Evolutionary conservation across 92 coral and sea anemone genomes (phyloP).

Genomic region (Muricea muricata): DNA sequence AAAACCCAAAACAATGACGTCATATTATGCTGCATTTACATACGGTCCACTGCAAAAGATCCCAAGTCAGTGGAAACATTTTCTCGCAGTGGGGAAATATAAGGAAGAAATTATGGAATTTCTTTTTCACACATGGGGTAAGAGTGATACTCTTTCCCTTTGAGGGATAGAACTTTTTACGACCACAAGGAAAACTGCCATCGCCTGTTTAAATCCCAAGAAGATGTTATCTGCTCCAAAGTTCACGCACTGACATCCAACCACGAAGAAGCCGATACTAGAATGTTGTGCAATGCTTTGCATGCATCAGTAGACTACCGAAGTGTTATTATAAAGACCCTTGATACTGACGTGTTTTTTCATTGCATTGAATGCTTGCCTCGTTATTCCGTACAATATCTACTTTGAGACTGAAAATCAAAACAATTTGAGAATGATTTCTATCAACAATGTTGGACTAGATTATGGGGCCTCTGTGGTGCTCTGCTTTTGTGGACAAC

Average conservation of each 20-base stretch:
- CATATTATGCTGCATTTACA: neutral
- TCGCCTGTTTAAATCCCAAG: conserved; percentile 5
- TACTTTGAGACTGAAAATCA: conserved; percentile 40
- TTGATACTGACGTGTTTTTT: neutral
- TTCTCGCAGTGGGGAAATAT: neutral
- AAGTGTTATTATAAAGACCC: neutral
- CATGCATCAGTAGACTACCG: neutral
- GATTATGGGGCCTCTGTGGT: conserved; percentile 26
- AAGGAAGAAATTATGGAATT: conserved; percentile 21
- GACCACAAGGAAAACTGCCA: conserved; percentile 21
- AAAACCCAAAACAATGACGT: neutral
- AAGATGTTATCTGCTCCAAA: neutral
- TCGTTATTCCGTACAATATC: neutral
- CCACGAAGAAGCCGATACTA: conserved; percentile 6
- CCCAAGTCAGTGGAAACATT: conserved; percentile 14
- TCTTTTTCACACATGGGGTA: conserved; percentile 11
- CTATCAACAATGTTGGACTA: neutral
- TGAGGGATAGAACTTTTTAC: conserved; percentile 15
- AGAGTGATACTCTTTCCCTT: neutral
- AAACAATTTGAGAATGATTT: conserved; percentile 23
- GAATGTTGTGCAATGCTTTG: conserved; percentile 1
- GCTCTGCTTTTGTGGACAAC: conserved; percentile 42
- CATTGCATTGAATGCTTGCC: conserved; percentile 25
- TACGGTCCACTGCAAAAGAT: conserved; percentile 7
- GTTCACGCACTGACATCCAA: neutral